These are phyloP conservation scores for Caenorhabditis zanzibari DNA, from an alignment of 2,888 invertebrate genomes.

Conservation along the genomic window DNA sequence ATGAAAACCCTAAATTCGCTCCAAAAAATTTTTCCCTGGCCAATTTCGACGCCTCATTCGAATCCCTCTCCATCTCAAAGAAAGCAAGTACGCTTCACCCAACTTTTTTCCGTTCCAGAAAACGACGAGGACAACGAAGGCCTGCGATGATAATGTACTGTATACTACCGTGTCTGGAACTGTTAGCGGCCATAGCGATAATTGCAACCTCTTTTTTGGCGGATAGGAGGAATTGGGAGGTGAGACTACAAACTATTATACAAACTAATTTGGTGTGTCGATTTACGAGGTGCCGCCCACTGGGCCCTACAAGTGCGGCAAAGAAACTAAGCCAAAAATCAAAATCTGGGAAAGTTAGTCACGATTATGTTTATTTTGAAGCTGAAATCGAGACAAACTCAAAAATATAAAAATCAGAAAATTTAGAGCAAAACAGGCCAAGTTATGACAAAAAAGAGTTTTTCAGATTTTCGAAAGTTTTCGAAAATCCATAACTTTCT, in stretches of 20 bases:
- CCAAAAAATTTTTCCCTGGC: no score
- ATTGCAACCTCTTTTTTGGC: conserved; percentile 34
- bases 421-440: not conserved
- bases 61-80: no score
- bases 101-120: conserved; percentile 23
- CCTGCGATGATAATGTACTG: conserved; percentile 43
- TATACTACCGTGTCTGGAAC: conserved; percentile 46
- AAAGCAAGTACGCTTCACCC: not conserved
- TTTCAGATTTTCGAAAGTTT: not conserved
- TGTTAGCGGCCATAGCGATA: conserved; percentile 51
- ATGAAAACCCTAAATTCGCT: no score
- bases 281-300: no score
- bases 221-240: conserved; percentile 47
- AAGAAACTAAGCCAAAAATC: no score
- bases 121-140: conserved; percentile 20
- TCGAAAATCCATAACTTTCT: not conserved
- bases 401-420: no score
- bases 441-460: not conserved
- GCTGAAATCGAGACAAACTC: no score
- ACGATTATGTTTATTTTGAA: no score
- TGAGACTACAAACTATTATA: not conserved
- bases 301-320: no score
- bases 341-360: no score
- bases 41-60: no score
- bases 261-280: no score